phyloP scores from a whole-genome alignment of 2,888 invertebrate genomes.

The Digitonthophagus gazella region DNA sequence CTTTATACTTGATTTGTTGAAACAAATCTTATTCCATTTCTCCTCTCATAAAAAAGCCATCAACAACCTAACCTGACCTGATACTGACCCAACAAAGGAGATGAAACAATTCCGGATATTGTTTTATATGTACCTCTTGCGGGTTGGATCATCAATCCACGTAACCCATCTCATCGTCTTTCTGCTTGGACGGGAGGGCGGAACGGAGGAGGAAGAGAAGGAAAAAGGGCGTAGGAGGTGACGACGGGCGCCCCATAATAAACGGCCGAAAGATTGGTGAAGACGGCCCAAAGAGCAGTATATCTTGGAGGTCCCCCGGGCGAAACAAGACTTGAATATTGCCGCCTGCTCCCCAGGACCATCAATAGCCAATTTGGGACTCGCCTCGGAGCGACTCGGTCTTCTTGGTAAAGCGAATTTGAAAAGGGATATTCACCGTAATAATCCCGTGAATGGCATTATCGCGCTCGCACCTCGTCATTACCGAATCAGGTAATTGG shows the following conservation, averaged over 20 bases:
- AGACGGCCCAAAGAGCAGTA: background rate
- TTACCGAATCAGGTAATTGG: background rate
- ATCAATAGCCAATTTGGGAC: background rate
- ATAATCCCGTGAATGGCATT: background rate
- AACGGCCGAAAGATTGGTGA: background rate
- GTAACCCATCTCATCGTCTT: background rate
- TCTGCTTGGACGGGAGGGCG: background rate
- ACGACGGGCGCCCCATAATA: background rate
- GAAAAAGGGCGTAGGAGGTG: background rate
- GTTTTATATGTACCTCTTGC: conserved; percentile 12
- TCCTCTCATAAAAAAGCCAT: background rate
- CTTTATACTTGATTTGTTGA: no score
- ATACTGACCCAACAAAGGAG: background rate
- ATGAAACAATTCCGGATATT: conserved; percentile 11
- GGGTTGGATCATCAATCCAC: conserved; percentile 9
- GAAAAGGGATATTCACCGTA: no score
- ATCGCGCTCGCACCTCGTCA: background rate
- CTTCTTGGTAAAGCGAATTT: no score
- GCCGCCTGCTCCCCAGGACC: background rate
- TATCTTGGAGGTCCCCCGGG: background rate
- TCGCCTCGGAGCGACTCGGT: background rate
- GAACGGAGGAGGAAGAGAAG: background rate
- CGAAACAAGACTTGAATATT: background rate
- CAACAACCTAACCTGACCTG: conserved; percentile 3
- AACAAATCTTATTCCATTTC: background rate